phyloP scores from a whole-genome alignment of 2,113 vertebrate species.

The Numenius arquata region DNA sequence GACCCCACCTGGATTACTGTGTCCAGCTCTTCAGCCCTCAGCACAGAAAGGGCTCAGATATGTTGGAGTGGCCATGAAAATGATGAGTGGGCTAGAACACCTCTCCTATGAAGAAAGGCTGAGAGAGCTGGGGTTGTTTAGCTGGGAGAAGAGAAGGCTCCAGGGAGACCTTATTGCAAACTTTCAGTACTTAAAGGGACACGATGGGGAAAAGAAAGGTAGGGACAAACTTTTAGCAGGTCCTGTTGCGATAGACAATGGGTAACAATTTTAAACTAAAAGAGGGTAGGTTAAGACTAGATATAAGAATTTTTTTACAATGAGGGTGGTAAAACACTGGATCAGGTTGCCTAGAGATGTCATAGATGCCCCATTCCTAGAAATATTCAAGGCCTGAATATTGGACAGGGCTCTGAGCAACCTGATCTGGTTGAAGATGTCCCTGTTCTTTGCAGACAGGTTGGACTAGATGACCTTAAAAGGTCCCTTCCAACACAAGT shows the following conservation, averaged over 20 bases:
- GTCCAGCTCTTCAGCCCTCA: no score
- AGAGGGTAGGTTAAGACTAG: background rate
- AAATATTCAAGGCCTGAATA: background rate
- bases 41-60: no score
- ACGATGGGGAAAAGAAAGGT: background rate
- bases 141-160: background rate
- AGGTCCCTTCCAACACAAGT: background rate
- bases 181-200: background rate
- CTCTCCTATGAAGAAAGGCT: no score
- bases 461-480: background rate
- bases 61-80: background rate
- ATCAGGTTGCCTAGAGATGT: background rate
- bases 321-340: background rate
- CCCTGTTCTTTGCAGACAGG: background rate
- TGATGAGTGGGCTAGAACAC: no score
- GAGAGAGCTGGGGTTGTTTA: background rate
- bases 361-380: background rate
- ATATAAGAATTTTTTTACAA: background rate
- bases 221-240: background rate
- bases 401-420: background rate
- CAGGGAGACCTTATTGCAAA: background rate
- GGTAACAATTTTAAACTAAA: background rate
- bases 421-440: background rate
- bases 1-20: no score
- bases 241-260: background rate